Evolutionary conservation across 1,140 invertebrate genomes (phyloP), one percentile per base, ranked within the genome.

Genomic region (Habropoda laboriosa): DNA sequence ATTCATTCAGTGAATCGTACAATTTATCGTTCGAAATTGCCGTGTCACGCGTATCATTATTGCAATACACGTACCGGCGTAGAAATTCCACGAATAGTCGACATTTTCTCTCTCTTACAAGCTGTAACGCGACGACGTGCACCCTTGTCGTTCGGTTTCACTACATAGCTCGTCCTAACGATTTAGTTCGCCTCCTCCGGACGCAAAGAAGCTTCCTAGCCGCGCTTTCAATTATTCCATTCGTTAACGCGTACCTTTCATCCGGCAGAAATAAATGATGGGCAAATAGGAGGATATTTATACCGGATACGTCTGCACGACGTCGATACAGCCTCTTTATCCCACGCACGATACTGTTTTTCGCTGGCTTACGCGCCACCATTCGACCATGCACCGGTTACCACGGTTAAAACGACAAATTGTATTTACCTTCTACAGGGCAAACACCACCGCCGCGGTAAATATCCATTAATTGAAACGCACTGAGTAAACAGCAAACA

Each of bases 401-500:
- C 55, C 58, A 42, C 55, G 40, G 49, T 80, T 76, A 75, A 80
- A 86, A 86, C 63, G 85, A 83, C 73, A 77, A 86, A 75, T 71
- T 30, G 72, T 78, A 76, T 80, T 86, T 82, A 58, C 72, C 78
- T 76, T 77, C 47, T 75, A 71, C 63, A 64, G 21, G 64, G 80
- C 57, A 83, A 86, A 83, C 76, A 82, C 83, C 63, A 57, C 35
- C 61, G 77, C 57, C 53, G 72, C 63, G 67, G 73, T 76, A 86
- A 86, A 86, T 86, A 86, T 77, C 53, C 83, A 68, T 85, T 86
- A 86, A 86, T 83, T 60, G 80, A 80, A 86, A 86, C 60, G 51
- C 66, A 60, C 47, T 30, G 68, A 55, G 75, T 51, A 86, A 85
- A 85, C 74, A 61, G 57, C 32, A 82, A 82, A 80, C 80, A 85